Evolutionary conservation across 64 coral and sea anemone species (phyloP).

Genomic region (Astreopora myriophthalma): DNA sequence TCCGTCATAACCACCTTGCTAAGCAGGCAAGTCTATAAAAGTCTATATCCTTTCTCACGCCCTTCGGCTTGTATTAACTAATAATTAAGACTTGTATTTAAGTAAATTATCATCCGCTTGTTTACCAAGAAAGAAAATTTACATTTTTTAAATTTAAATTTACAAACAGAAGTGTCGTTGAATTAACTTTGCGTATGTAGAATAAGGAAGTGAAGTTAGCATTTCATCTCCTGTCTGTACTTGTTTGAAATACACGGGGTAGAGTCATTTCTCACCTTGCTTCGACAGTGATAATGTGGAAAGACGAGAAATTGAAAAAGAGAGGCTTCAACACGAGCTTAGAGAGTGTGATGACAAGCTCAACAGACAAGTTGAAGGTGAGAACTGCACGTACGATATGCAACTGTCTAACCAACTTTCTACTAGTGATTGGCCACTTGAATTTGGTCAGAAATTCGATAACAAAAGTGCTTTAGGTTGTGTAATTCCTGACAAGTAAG

Average conservation of each 20-base stretch:
- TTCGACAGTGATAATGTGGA: slow-evolving; percentile 85
- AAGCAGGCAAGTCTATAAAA: slow-evolving; percentile 77
- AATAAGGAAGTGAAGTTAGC: no score
- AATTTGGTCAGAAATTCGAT: background rate
- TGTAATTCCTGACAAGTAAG: no score
- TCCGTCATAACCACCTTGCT: slow-evolving; percentile 79
- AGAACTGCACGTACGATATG: background rate
- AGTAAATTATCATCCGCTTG: background rate
- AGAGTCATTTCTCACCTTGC: background rate
- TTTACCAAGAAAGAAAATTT: no score
- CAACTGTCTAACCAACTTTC: background rate
- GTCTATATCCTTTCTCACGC: no score
- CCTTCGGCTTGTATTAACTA: background rate
- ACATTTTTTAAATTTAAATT: no score
- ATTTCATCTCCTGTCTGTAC: background rate
- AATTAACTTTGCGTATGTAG: no score
- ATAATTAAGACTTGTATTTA: no score
- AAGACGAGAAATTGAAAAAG: slow-evolving; percentile 88
- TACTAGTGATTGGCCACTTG: background rate
- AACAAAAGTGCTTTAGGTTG: background rate
- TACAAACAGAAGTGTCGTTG: no score
- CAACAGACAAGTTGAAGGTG: slow-evolving; percentile 87
- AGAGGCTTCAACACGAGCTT: slow-evolving; percentile 89
- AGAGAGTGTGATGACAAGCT: slow-evolving; percentile 83
- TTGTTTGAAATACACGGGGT: background rate